A percentile compares a stretch with the other conserved stretches of the same genome.
Conservation (phyloP, 2,888 invertebrate genomes). For the Eudemis profundana region DNA sequence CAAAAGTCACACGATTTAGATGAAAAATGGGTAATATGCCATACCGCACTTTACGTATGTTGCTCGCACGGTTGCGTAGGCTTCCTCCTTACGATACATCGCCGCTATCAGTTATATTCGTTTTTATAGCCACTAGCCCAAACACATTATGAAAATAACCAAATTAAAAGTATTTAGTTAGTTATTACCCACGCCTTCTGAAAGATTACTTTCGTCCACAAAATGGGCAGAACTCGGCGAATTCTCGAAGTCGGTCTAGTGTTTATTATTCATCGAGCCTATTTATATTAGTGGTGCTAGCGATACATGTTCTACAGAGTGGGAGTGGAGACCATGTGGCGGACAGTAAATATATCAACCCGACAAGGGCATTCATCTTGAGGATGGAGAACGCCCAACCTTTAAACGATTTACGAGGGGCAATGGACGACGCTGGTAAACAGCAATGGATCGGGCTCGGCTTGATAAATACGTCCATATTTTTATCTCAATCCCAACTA, state of each 20-base stretch:
- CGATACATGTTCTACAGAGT: constrained; percentile 70
- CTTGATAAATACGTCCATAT: constrained; percentile 48
- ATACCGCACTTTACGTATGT: constrained; percentile 61
- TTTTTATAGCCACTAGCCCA: constrained; percentile 45
- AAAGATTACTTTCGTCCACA: constrained; percentile 29
- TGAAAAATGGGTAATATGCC: constrained; percentile 70
- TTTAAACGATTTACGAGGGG: constrained; percentile 83
- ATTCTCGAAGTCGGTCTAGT: constrained; percentile 54
- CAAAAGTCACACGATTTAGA: constrained; percentile 72
- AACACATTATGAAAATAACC: not conserved
- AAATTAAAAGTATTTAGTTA: not conserved
- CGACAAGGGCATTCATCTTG: constrained; percentile 81
- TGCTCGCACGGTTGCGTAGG: constrained; percentile 47
- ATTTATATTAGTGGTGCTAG: constrained; percentile 60
- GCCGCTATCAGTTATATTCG: constrained; percentile 53
- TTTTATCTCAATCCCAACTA: constrained; percentile 38
- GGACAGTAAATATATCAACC: constrained; percentile 81
- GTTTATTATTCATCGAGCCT: constrained; percentile 56
- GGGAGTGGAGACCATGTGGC: constrained; percentile 66
- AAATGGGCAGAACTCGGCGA: constrained; percentile 42
- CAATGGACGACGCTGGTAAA: constrained; percentile 67
- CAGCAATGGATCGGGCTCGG: constrained; percentile 49
- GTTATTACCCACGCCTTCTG: not conserved
- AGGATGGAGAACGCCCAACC: constrained; percentile 80
- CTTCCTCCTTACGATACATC: constrained; percentile 49